Conservation (phyloP, 1,140 invertebrate genomes). For the Acromyrmex charruanus region DNA sequence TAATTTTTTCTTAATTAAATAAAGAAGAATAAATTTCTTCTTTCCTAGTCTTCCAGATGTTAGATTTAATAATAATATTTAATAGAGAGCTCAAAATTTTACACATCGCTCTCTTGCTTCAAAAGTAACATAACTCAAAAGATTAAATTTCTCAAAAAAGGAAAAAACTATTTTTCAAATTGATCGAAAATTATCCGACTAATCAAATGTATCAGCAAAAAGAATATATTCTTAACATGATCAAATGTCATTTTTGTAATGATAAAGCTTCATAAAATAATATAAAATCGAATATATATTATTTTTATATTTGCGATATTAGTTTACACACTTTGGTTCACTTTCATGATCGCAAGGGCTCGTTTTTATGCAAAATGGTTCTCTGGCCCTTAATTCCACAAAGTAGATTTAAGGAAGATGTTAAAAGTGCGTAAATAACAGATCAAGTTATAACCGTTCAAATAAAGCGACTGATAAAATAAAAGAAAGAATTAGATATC, state of each 20-base stretch:
- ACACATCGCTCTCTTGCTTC: too few relatives aligned
- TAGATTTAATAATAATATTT: too few relatives aligned
- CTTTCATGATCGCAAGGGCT: background rate
- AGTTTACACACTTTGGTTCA: background rate
- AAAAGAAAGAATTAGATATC: background rate
- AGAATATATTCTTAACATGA: too few relatives aligned
- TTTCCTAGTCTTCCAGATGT: too few relatives aligned
- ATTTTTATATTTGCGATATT: background rate
- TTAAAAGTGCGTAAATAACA: background rate
- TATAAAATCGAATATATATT: constrained; percentile 4
- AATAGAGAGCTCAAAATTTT: too few relatives aligned
- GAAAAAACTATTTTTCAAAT: too few relatives aligned
- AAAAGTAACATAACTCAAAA: too few relatives aligned
- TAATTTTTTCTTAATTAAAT: background rate
- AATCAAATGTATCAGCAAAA: too few relatives aligned
- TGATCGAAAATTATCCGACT: too few relatives aligned
- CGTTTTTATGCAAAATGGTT: background rate
- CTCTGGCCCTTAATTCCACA: background rate
- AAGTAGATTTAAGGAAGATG: constrained; percentile 9
- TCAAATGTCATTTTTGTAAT: background rate
- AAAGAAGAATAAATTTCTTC: too few relatives aligned
- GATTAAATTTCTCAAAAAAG: too few relatives aligned
- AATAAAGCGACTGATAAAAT: background rate
- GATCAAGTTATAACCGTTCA: constrained; percentile 15
- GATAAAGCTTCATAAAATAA: background rate